Conservation (phyloP, 2,797 vertebrate species). For the Loriculus beryllinus region DNA sequence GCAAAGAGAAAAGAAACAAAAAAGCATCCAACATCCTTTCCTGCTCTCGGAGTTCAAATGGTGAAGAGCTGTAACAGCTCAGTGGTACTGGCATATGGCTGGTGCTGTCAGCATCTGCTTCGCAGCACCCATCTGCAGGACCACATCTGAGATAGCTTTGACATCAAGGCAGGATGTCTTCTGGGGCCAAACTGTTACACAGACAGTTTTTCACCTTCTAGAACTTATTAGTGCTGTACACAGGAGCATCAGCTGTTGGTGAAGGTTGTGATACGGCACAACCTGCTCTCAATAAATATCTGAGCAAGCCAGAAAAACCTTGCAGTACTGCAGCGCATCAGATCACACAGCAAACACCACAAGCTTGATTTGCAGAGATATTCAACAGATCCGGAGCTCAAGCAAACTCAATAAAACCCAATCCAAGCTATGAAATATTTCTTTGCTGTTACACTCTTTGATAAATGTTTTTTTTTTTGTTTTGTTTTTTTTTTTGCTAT, state of each 20-base stretch:
- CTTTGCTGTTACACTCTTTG: background rate
- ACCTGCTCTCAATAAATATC: background rate
- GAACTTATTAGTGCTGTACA: background rate
- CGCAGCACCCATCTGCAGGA: rapidly evolving
- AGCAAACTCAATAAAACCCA: background rate
- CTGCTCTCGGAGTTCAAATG: background rate
- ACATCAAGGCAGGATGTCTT: background rate
- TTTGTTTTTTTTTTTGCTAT: background rate
- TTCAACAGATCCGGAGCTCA: background rate
- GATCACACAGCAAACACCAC: background rate
- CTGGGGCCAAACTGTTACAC: background rate
- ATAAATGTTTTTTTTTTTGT: background rate
- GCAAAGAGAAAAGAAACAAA: background rate
- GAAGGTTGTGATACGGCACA: background rate
- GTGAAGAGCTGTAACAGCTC: background rate
- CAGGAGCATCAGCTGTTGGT: rapidly evolving
- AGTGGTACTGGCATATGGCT: background rate
- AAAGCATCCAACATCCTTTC: background rate
- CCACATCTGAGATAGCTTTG: background rate
- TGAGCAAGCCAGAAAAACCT: background rate
- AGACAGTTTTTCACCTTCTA: background rate
- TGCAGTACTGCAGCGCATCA: background rate
- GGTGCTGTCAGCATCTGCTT: background rate
- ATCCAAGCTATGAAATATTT: background rate
- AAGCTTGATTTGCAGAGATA: background rate